These are phyloP conservation scores for Microctonus brassicae DNA, from an alignment of 2,888 invertebrate species.

Conservation along the genomic window DNA sequence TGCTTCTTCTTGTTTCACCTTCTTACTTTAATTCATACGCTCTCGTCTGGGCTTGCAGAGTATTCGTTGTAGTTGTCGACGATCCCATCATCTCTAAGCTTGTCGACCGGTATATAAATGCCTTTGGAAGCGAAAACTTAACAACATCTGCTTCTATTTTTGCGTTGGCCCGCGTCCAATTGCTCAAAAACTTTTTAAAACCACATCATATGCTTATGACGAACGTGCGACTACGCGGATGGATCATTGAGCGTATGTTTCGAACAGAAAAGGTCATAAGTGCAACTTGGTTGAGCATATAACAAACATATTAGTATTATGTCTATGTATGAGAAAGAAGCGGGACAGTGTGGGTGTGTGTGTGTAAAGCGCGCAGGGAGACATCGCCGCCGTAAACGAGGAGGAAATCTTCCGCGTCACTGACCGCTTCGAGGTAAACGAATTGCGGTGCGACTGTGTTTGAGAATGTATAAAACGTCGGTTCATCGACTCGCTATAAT, in stretches of 20 bases:
- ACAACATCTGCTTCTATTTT: slow-evolving; percentile 70
- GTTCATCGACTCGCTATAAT: slow-evolving; percentile 30
- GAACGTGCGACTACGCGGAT: slow-evolving; percentile 40
- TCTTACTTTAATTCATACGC: slow-evolving; percentile 3
- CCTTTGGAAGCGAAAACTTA: slow-evolving; percentile 60
- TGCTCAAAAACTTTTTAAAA: slow-evolving; percentile 65
- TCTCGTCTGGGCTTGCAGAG: not conserved
- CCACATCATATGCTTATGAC: slow-evolving; percentile 51
- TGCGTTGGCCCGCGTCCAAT: slow-evolving; percentile 68
- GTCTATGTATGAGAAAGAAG: not conserved
- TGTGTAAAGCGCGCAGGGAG: not conserved
- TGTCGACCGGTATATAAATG: slow-evolving; percentile 36
- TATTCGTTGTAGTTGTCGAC: slow-evolving; percentile 1
- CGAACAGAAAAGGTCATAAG: slow-evolving; percentile 42
- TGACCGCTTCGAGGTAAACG: slow-evolving; percentile 29
- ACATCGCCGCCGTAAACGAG: not conserved
- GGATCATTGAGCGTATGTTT: slow-evolving; percentile 49
- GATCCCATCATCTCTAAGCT: slow-evolving; percentile 17
- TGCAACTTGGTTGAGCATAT: slow-evolving; percentile 31
- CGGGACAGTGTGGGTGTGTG: not conserved
- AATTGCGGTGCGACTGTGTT: slow-evolving; percentile 24
- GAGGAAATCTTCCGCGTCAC: slow-evolving; percentile 33
- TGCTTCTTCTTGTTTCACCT: slow-evolving; percentile 32
- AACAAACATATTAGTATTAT: not conserved
- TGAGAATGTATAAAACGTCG: slow-evolving; percentile 19